phyloP scores from a whole-genome alignment of 2,113 vertebrate species.

The Rhabdornis inornatus region DNA sequence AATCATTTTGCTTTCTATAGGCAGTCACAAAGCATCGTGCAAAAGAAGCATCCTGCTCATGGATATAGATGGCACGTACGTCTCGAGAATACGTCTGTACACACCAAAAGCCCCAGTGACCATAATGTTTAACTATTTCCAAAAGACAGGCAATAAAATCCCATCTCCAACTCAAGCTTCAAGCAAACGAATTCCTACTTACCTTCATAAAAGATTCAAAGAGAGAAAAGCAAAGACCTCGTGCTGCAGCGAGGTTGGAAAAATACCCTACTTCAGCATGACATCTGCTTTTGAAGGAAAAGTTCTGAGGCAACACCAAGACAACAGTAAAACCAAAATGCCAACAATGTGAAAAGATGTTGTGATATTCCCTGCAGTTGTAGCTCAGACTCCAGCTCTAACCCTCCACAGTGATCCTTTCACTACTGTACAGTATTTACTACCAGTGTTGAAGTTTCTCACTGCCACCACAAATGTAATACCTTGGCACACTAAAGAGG shows the following conservation, averaged over 20 bases:
- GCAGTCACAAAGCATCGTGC: neutral
- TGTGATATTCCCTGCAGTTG: neutral
- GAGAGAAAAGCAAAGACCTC: neutral
- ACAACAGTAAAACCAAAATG: neutral
- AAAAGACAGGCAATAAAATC: neutral
- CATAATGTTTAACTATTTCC: neutral
- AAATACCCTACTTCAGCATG: neutral
- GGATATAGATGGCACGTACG: accelerated
- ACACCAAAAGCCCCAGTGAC: neutral
- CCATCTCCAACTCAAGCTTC: neutral
- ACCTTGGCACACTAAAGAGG: neutral
- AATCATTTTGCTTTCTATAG: neutral
- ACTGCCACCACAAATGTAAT: neutral
- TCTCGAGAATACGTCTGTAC: accelerated
- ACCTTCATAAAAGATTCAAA: accelerated
- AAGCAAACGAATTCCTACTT: neutral
- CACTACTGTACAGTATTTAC: neutral
- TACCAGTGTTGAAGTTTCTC: neutral
- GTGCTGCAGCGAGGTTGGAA: neutral
- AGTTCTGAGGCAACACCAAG: neutral
- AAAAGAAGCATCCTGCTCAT: neutral
- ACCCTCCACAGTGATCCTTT: neutral
- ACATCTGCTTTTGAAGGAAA: neutral
- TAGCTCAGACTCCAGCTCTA: neutral
- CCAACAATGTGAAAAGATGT: accelerated